Conservation (phyloP, 1,140 invertebrate genomes). For the Ectropis grisescens region DNA sequence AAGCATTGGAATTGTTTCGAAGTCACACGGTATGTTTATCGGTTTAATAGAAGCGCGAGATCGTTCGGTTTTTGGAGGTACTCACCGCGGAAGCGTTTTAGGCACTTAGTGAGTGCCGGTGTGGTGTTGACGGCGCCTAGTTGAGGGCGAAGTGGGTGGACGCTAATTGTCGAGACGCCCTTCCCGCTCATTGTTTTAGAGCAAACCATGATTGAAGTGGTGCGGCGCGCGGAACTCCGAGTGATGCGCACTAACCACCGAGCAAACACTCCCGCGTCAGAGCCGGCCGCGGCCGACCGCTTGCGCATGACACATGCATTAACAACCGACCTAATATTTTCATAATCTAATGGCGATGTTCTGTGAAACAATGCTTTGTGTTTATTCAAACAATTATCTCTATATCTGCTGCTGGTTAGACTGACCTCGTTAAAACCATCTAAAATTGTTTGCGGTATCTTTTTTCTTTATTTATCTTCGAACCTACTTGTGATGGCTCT, state of each 20-base stretch:
- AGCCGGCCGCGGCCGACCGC: slow-evolving; percentile 28
- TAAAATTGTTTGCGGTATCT: slow-evolving; percentile 55
- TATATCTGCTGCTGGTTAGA: slow-evolving; percentile 61
- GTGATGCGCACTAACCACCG: slow-evolving; percentile 55
- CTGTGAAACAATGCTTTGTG: slow-evolving; percentile 63
- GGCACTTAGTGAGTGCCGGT: slow-evolving; percentile 40
- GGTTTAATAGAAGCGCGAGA: slow-evolving; percentile 14
- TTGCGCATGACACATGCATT: slow-evolving; percentile 66
- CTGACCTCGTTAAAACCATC: slow-evolving; percentile 61
- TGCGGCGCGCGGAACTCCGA: slow-evolving; percentile 43
- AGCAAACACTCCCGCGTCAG: slow-evolving; percentile 46
- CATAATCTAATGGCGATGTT: slow-evolving; percentile 70
- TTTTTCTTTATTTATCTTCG: slow-evolving; percentile 31
- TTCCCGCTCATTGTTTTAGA: slow-evolving; percentile 68
- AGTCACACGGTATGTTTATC: slow-evolving; percentile 14
- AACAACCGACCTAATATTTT: slow-evolving; percentile 68
- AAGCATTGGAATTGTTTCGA: slow-evolving; percentile 24
- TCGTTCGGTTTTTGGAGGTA: slow-evolving; percentile 18
- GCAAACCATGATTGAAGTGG: slow-evolving; percentile 66
- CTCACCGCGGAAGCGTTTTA: slow-evolving; percentile 37
- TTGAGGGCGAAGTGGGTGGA: slow-evolving; percentile 49
- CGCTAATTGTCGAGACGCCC: slow-evolving; percentile 63
- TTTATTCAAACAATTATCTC: slow-evolving; percentile 62
- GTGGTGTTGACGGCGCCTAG: slow-evolving; percentile 37
- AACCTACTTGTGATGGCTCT: slow-evolving; percentile 18